Percentiles rank a stretch among this genome's conserved stretches.
phyloP scores from a whole-genome alignment of 2,888 invertebrate genomes.

The Aethes cnicana region DNA sequence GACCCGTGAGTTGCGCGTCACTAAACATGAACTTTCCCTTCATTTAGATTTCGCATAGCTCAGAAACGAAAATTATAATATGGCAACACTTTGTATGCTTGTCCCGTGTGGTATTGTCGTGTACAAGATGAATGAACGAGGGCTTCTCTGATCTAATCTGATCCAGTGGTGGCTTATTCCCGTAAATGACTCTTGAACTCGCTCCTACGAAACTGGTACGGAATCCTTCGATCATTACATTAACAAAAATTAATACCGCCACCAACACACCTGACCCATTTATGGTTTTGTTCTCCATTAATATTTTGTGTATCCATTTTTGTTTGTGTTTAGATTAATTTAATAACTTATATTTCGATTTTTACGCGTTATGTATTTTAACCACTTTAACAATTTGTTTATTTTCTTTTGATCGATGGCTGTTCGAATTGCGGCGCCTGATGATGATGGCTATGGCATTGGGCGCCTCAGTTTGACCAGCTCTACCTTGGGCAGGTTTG shows the following conservation, averaged over 20 bases:
- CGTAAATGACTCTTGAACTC: constrained; percentile 30
- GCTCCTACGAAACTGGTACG: constrained; percentile 28
- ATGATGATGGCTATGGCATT: too few species aligned
- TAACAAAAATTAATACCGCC: constrained; percentile 33
- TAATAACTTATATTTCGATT: constrained; percentile 63
- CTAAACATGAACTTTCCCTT: too few species aligned
- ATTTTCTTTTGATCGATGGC: constrained; percentile 48
- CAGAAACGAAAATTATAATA: neutral
- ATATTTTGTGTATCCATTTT: constrained; percentile 61
- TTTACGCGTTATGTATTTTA: constrained; percentile 60
- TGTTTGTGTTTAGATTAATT: constrained; percentile 72
- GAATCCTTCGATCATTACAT: constrained; percentile 31
- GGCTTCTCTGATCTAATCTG: neutral
- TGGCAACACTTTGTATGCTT: constrained; percentile 4
- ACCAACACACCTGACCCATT: constrained; percentile 51
- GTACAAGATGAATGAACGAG: neutral
- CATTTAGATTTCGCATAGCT: neutral
- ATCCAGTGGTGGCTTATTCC: constrained; percentile 4
- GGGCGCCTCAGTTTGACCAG: constrained; percentile 47
- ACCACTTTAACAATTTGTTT: constrained; percentile 60
- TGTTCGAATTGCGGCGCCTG: constrained; percentile 16
- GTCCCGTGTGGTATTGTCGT: neutral
- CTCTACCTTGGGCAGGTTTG: constrained; percentile 80
- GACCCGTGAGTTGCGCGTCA: too few species aligned
- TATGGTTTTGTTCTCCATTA: constrained; percentile 55